Base-by-base conservation (phyloP, 1,140 invertebrate genomes). In the Hypsibius dujardini region DNA sequence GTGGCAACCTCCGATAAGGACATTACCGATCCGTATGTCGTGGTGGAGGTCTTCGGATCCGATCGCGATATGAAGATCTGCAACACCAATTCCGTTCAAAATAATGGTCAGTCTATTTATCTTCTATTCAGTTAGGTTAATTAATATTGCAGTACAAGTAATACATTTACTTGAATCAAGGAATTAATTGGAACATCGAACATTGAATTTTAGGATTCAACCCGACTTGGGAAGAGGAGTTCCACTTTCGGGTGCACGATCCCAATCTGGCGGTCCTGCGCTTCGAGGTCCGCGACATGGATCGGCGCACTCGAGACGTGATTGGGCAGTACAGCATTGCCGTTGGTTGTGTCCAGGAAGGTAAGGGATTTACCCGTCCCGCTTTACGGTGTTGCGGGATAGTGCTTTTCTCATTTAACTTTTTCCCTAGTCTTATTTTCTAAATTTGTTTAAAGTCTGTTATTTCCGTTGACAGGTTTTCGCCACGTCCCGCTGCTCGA, bases 321-420 rank as follows among this genome's bases (percentile, higher is more conserved):
- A 86, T 86, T 76, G 85, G 84, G 15, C 85, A 86, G 76, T 84
- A 83, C 74, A 84, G 84, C 15, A 81, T 85, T 72, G 84, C 84
- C 47, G 82, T 86, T 75, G 82, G 84, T 72, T 85, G 85, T 76
- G 80, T 86, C 74, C 82, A 84, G 76, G 82, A 82, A 76, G 85
- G 85, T 85, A 56, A 56, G 50, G n/a, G 7, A 7, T 56, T 56
- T 56, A 56, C 7, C n/a, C n/a, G 7, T 56, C 7, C 50, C 7
- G n/a, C n/a, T 56, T 56, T 56, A 56, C 50, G n/a, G 50, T 56
- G 7, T 7, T 7, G 7, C 50, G 50, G n/a, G 7, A 56, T n/a
- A 7, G 50, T 56, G 7, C 7, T 56, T 56, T 56, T 56, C 7
- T 56, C 7, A 7, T 56, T 7, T 56, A 7, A 7, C n/a, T 56